Percentiles rank a stretch among this genome's conserved stretches.
phyloP scores from a whole-genome alignment of 2,888 invertebrate species.

The Hydriomena furcata region DNA sequence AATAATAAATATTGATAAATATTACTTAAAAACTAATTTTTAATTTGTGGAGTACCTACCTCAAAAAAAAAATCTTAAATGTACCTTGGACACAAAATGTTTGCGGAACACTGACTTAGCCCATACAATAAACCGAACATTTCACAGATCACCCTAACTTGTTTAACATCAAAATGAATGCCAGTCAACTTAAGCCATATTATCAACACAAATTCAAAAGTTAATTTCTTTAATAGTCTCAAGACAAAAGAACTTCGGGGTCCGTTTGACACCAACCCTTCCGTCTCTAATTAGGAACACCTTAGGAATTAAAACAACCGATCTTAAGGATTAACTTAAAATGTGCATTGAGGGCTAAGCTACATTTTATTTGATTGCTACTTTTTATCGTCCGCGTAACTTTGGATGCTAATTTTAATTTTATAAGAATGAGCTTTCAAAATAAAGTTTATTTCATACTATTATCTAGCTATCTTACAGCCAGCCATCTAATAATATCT shows the following conservation, averaged over 20 bases:
- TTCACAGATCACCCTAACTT: no score
- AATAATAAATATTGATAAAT: no score
- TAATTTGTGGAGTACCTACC: no score
- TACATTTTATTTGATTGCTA: constrained; percentile 50
- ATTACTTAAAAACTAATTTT: no score
- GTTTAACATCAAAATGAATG: no score
- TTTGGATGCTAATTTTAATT: constrained; percentile 30
- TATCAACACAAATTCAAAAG: constrained; percentile 10
- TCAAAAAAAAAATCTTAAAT: no score
- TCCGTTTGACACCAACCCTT: constrained; percentile 68
- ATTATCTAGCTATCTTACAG: no score
- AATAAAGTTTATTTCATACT: no score
- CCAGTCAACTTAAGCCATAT: background rate
- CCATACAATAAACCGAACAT: no score
- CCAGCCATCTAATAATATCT: no score
- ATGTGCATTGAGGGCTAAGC: background rate
- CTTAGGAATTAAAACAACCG: constrained; percentile 53
- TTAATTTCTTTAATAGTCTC: constrained; percentile 54
- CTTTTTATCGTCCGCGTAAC: constrained; percentile 66
- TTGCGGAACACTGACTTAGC: no score
- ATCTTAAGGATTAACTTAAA: constrained; percentile 16
- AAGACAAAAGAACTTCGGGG: constrained; percentile 61
- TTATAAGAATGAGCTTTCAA: background rate
- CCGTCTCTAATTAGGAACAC: constrained; percentile 67
- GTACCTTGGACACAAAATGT: no score